Evolutionary conservation across 2,113 vertebrate species (phyloP).

Genomic region (Aleadryas rufinucha): DNA sequence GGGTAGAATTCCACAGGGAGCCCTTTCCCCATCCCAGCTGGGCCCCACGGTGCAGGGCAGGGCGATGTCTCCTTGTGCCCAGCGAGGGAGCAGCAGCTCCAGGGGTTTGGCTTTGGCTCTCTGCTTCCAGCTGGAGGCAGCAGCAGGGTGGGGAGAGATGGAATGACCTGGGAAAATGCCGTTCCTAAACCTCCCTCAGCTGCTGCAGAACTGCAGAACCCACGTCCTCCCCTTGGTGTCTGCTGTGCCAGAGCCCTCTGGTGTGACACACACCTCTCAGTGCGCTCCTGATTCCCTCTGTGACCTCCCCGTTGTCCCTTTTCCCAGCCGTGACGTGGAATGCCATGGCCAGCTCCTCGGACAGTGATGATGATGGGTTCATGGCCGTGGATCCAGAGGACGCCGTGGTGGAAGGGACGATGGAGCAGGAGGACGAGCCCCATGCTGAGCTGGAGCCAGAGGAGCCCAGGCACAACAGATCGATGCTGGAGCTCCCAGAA

Average conservation of each 20-base stretch:
- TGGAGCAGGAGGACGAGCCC: conserved; percentile 74
- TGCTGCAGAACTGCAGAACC: not conserved
- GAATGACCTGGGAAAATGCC: not conserved
- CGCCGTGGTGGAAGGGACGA: conserved; percentile 60
- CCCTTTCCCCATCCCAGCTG: not conserved
- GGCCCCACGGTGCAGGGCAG: not conserved
- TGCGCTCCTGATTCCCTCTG: not conserved
- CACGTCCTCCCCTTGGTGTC: rapidly evolving
- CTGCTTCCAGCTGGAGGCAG: not conserved
- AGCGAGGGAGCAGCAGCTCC: not conserved
- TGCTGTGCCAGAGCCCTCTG: not conserved
- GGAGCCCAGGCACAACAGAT: conserved; percentile 67
- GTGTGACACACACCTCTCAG: not conserved
- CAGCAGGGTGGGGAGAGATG: not conserved
- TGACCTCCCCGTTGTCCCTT: not conserved
- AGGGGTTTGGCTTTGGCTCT: not conserved
- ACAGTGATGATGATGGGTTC: conserved; percentile 90
- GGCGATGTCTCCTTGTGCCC: rapidly evolving
- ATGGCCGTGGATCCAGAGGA: conserved; percentile 95
- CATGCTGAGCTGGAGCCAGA: conserved; percentile 60
- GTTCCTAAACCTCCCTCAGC: rapidly evolving
- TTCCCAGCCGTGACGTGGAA: conserved; percentile 64
- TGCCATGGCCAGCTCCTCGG: conserved; percentile 91
- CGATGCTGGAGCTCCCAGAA: conserved; percentile 92
- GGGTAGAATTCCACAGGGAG: not conserved